Percentiles rank a stretch among this genome's conserved stretches.
Conservation (phyloP, 2,113 vertebrate species). For the Crotalus tigris region DNA sequence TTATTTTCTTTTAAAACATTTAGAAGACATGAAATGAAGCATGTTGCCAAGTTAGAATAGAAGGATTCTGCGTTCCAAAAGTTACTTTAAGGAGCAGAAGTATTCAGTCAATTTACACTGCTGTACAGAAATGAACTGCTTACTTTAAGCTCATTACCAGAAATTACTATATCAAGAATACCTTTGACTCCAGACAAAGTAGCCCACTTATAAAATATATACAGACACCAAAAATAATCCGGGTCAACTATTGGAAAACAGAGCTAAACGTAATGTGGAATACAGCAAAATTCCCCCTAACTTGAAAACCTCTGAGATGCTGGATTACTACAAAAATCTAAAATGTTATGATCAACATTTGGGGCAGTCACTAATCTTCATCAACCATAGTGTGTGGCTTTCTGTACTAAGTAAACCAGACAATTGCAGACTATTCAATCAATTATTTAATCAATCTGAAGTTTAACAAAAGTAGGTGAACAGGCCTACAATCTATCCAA, state of each 20-base stretch:
- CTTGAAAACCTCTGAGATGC: neutral
- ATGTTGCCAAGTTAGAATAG: neutral
- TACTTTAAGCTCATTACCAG: too few species aligned
- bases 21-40: neutral
- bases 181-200: constrained; percentile 85
- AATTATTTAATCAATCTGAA: neutral
- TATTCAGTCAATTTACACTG: too few species aligned
- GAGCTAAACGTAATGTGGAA: neutral
- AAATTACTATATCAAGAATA: too few species aligned
- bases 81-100: neutral
- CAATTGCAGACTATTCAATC: neutral
- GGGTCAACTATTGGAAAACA: neutral
- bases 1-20: neutral
- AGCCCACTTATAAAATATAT: constrained; percentile 73
- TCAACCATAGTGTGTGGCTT: neutral
- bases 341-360: neutral
- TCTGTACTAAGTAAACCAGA: neutral
- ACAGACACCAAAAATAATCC: constrained; percentile 7
- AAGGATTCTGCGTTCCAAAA: neutral
- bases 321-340: neutral
- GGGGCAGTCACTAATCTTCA: neutral
- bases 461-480: neutral
- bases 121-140: too few species aligned
- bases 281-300: neutral
- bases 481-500: neutral